Evolutionary conservation across 2,797 vertebrate genomes (phyloP).

Genomic region (Etheostoma nigrum): DNA sequence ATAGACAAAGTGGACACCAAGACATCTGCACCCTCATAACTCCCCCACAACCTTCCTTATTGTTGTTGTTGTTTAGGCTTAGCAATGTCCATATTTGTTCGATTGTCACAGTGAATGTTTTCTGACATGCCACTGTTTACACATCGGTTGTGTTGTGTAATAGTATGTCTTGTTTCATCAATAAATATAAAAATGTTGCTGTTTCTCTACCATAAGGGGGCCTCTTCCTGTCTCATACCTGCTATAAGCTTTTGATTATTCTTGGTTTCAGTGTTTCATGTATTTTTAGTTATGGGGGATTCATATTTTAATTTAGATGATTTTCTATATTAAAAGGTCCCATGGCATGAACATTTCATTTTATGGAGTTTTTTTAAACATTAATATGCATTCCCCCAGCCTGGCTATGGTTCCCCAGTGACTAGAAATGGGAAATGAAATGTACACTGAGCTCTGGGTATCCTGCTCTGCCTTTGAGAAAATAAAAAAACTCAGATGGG

Average conservation of each 20-base stretch:
- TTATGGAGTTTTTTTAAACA: too few species aligned
- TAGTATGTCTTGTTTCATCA: neutral
- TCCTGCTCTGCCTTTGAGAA: too few species aligned
- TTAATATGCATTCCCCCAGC: too few species aligned
- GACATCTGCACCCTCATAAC: neutral
- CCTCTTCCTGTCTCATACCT: neutral
- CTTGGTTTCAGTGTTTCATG: neutral
- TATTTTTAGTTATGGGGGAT: neutral
- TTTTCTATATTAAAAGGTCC: neutral
- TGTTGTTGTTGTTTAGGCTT: neutral
- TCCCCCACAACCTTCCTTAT: neutral
- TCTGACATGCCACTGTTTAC: too few species aligned
- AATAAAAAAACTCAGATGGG: too few species aligned
- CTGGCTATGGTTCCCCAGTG: too few species aligned
- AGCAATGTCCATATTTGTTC: neutral
- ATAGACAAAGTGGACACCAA: too few species aligned
- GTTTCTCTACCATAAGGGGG: neutral
- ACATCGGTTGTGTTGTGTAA: neutral
- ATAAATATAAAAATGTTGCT: neutral
- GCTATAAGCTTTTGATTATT: neutral
- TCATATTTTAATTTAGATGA: neutral
- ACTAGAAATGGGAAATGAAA: too few species aligned
- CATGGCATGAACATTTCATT: too few species aligned
- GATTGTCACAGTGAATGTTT: neutral
- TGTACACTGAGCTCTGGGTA: too few species aligned